Conservation (phyloP, 1,140 invertebrate genomes). For the Ceratina calcarata region DNA sequence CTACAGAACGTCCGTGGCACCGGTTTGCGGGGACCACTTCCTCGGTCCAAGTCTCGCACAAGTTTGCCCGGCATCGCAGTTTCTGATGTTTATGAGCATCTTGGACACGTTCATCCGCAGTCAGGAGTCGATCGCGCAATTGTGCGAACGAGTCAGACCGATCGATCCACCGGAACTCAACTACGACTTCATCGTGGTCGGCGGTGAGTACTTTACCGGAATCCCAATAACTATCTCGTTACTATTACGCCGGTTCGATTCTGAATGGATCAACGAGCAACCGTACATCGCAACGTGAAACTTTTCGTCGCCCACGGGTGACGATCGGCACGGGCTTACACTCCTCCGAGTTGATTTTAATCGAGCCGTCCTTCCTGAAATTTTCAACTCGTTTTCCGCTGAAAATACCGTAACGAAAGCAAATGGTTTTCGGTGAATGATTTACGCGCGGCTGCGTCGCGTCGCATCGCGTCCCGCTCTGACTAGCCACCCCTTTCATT, state of each 20-base stretch:
- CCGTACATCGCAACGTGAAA: background rate
- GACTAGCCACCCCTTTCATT: background rate
- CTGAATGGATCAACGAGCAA: too few species aligned
- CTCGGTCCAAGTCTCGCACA: slow-evolving; percentile 80
- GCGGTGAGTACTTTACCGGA: slow-evolving; percentile 74
- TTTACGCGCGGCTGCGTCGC: background rate
- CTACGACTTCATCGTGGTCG: slow-evolving; percentile 83
- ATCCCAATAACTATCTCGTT: too few species aligned
- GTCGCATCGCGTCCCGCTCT: background rate
- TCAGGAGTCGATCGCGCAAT: slow-evolving; percentile 78
- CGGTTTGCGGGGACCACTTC: slow-evolving; percentile 65
- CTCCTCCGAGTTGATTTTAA: background rate
- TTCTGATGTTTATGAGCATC: slow-evolving; percentile 82
- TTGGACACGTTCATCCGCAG: slow-evolving; percentile 80
- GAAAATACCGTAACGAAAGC: background rate
- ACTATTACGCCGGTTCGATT: too few species aligned
- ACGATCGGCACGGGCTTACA: too few species aligned
- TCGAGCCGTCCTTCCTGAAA: background rate
- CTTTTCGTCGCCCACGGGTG: background rate
- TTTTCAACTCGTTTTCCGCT: background rate
- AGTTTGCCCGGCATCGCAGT: slow-evolving; percentile 79
- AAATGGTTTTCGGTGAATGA: slow-evolving; percentile 23
- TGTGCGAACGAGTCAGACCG: slow-evolving; percentile 79
- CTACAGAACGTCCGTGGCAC: slow-evolving; percentile 50
- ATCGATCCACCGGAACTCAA: slow-evolving; percentile 72